Evolutionary conservation across 2,797 vertebrate species (phyloP), one percentile per base, ranked within the genome.

Genomic region (Tokudaia muenninki): DNA sequence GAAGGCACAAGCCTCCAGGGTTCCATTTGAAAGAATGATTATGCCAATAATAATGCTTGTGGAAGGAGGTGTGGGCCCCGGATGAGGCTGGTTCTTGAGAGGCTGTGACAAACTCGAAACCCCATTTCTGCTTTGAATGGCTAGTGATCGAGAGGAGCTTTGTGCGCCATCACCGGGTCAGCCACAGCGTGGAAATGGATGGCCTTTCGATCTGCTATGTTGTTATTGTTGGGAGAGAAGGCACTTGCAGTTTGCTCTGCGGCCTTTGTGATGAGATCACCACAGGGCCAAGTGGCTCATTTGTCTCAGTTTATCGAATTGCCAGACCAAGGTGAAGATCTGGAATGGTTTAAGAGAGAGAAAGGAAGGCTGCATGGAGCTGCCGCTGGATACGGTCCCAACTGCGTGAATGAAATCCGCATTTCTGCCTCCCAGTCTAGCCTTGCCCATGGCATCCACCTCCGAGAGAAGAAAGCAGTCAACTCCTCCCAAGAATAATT

Each of bases 281-380:
- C 92, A 70, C 29, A 44, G 97, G 98, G 96, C 91, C 97, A 96
- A 90, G 95, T 97, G 97, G 95, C 97, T 98, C 97, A 98, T 98
- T 98, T 98, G 97, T 98, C 98, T 98, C 75, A 21, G 90, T 98
- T 98, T 98, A 98, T 98, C 98, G 97, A 97, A 98, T 98, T 98
- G 98, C 98, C 97, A 97, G 97, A 97, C 97, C 98, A 98, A 98
- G 97, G 98, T 96, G 93, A 96, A 95, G 94, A 89, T 95, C 96
- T 97, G 96, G 90, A 97, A 95, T 77, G 57, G 97, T 59, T 98
- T 98, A 97, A 97, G 95, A 97, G 92, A 55, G 7, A 94, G 93
- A 94, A 97, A 96, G 91, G 95, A 87, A 92, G 44, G 82, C 94
- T 67, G 2, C 74, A 3, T 59, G 8, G 89, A 78, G 31, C 94